Evolutionary conservation across 2,113 vertebrate genomes (phyloP).

Genomic region (Ceuthmochares aereus): DNA sequence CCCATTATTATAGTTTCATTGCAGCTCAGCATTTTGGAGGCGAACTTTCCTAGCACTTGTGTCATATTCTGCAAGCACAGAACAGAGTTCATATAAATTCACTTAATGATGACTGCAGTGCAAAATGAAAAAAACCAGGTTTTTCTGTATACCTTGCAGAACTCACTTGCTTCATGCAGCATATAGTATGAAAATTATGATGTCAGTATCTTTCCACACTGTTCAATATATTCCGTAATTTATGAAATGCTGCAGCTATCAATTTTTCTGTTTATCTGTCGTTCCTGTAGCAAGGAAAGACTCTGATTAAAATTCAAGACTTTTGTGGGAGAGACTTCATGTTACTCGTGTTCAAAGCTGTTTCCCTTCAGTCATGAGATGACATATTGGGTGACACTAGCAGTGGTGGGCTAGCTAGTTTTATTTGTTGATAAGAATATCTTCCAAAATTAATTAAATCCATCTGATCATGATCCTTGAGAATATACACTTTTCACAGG

Average conservation of each 20-base stretch:
- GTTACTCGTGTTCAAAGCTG: not conserved
- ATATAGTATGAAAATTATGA: not conserved
- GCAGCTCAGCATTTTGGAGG: slow-evolving; percentile 18
- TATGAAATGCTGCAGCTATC: not conserved
- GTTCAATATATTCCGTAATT: not conserved
- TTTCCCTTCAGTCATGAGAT: not conserved
- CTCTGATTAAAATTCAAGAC: not conserved
- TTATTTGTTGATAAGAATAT: not conserved
- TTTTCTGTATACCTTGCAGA: slow-evolving; percentile 51
- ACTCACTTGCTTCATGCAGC: not conserved
- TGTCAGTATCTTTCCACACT: not conserved
- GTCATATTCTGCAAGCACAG: slow-evolving; percentile 16
- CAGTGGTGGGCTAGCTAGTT: not conserved
- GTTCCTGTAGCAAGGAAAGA: not conserved
- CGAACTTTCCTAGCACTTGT: not conserved
- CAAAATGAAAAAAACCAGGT: not conserved
- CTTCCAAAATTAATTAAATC: not conserved
- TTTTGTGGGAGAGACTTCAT: not conserved
- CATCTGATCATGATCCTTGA: not conserved
- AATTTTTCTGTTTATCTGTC: not conserved
- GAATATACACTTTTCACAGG: not conserved
- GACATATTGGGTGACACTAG: not conserved
- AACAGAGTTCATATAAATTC: slow-evolving; percentile 28
- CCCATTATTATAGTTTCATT: slow-evolving; percentile 19
- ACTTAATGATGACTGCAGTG: slow-evolving; percentile 37